phyloP scores from a whole-genome alignment of 2,888 invertebrate species.

The Argyra leucocephala region DNA sequence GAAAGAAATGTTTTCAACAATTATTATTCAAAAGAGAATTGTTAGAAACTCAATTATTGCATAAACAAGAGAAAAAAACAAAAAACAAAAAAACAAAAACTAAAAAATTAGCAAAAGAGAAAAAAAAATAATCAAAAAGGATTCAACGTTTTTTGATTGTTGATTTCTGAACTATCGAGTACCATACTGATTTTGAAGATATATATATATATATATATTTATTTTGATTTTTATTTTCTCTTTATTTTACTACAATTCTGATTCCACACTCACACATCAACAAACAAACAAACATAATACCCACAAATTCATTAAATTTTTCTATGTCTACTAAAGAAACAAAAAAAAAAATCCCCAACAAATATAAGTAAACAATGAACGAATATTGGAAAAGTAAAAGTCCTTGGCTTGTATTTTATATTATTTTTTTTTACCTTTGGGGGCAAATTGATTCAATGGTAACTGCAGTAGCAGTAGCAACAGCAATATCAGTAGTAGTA shows the following conservation, averaged over 20 bases:
- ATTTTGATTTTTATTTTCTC: no score
- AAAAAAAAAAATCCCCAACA: not conserved
- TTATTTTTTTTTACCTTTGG: not conserved
- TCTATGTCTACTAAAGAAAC: no score
- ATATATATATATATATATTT: no score
- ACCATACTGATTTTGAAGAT: not conserved
- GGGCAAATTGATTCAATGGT: not conserved
- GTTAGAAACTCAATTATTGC: not conserved
- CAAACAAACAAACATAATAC: no score
- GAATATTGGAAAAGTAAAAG: no score
- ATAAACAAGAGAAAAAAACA: not conserved
- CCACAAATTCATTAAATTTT: no score
- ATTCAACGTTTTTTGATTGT: not conserved
- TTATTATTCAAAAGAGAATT: not conserved
- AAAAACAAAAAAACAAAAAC: not conserved
- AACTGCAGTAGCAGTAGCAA: not conserved
- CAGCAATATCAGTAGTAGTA: no score
- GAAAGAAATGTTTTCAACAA: no score
- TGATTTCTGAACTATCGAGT: slow-evolving; percentile 4
- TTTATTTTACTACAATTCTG: no score
- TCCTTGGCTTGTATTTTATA: not conserved
- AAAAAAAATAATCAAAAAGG: not conserved
- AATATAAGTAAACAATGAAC: not conserved
- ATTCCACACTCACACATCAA: no score
- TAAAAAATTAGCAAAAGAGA: not conserved